Percentiles rank a stretch among this genome's conserved stretches.
phyloP scores from a whole-genome alignment of 2,113 vertebrate species.

The Oryzias celebensis region DNA sequence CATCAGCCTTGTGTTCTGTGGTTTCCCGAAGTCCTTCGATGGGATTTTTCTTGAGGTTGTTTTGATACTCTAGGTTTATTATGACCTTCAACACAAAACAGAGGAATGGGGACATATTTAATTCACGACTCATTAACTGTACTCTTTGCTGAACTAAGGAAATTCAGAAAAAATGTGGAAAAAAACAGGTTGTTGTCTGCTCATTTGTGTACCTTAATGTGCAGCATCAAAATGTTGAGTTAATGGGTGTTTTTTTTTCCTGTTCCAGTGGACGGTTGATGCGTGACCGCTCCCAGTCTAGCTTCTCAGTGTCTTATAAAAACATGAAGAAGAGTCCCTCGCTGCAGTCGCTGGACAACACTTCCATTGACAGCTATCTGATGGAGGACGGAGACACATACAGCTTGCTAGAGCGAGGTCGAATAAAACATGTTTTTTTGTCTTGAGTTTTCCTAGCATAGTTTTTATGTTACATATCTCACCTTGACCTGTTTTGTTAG shows the following conservation, averaged over 20 bases:
- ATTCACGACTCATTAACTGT: slow-evolving; percentile 38
- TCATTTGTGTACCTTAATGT: not conserved
- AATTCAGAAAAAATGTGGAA: slow-evolving; percentile 9
- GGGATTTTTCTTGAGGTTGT: not conserved
- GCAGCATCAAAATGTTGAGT: too few species aligned
- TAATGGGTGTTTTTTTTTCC: not conserved
- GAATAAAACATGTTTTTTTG: slow-evolving; percentile 2
- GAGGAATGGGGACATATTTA: slow-evolving; percentile 33
- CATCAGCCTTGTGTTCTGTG: slow-evolving; percentile 41
- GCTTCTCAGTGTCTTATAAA: slow-evolving; percentile 88
- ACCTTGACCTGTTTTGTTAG: not conserved
- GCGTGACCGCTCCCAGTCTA: slow-evolving; percentile 87
- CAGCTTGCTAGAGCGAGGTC: slow-evolving; percentile 89
- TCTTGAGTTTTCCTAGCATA: accelerated
- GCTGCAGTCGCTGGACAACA: slow-evolving; percentile 89
- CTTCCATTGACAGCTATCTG: slow-evolving; percentile 92
- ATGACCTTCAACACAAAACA: slow-evolving; percentile 39
- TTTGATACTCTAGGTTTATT: slow-evolving; percentile 9
- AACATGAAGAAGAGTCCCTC: slow-evolving; percentile 94
- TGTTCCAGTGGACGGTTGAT: slow-evolving; percentile 83
- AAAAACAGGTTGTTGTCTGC: not conserved
- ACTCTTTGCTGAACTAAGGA: slow-evolving; percentile 2
- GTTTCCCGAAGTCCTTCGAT: slow-evolving; percentile 19
- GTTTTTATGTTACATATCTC: not conserved
- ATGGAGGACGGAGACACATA: slow-evolving; percentile 90